Evolutionary conservation across 1,140 invertebrate species (phyloP).

Genomic region (Hyposmocoma kahamanoa): DNA sequence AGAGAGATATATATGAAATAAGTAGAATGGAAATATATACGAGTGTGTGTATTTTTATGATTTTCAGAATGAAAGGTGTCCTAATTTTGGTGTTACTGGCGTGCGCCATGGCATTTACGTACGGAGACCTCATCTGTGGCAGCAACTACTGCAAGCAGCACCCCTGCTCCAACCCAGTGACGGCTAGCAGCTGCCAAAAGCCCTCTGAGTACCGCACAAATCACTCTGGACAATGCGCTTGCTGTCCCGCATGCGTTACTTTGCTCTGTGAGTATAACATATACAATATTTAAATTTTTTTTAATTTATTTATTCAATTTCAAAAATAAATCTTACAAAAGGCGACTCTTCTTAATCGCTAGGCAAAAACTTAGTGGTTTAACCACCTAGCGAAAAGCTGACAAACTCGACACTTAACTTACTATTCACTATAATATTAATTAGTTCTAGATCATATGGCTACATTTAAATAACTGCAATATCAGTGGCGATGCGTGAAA

Average conservation of each 20-base stretch:
- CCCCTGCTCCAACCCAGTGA: conserved; percentile 33
- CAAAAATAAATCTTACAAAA: too few species aligned
- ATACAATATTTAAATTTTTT: neutral
- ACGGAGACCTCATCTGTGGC: conserved; percentile 57
- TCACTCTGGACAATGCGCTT: conserved; percentile 61
- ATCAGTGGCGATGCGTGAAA: too few species aligned
- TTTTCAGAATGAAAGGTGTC: conserved; percentile 50
- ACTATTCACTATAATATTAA: too few species aligned
- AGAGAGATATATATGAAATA: too few species aligned
- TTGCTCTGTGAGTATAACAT: conserved; percentile 42
- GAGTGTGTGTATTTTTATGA: too few species aligned
- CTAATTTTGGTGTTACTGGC: conserved; percentile 38
- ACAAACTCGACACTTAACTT: neutral
- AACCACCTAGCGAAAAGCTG: neutral
- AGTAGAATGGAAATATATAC: too few species aligned
- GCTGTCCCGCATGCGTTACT: conserved; percentile 61
- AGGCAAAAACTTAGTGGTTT: too few species aligned
- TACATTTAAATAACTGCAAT: too few species aligned
- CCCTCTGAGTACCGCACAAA: conserved; percentile 43
- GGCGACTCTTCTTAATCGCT: too few species aligned
- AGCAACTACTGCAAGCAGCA: conserved; percentile 53
- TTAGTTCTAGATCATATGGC: too few species aligned
- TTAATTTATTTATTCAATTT: too few species aligned
- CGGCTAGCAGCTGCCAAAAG: conserved; percentile 30
- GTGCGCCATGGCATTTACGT: conserved; percentile 35